Base-by-base conservation (phyloP, 2,797 vertebrate genomes). In the Galago senegalensis region DNA sequence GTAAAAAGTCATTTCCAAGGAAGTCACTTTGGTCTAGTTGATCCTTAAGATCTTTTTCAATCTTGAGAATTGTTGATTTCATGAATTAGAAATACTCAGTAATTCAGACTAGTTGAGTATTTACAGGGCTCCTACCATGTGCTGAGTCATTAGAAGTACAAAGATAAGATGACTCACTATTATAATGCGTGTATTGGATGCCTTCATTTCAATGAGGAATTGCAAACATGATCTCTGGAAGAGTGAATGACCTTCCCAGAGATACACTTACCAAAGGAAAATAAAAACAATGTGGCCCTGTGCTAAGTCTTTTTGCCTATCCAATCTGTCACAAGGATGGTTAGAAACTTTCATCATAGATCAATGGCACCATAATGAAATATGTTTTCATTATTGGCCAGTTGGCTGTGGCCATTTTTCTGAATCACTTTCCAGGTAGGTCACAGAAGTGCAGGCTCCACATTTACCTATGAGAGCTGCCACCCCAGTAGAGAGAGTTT, bases 41-140 rank as follows among this genome's bases (percentile, higher is more conserved):
- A 70, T 61, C 70, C 85, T 69, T 4, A 81, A 89, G 53, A 82
- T 82, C 17, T 69, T 81, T 96, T 75, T 79, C 70, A 83, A 95
- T 58, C 29, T 76, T 95, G 86, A 89, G 37, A 58, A 89, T 29
- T 91, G 34, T 56, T 65, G 40, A 63, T 69, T 67, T 73, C 53
- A 65, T 80, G 46, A 89, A 56, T 80, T 83, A 13, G 43, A 87
- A 88, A 82, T 87, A 85, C 7, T 40, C 81, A 29, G 25, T 5
- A 25, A 72, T 76, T 70, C 40, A 93, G 80, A 89, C 61, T 9
- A 79, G 40, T 43, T 95, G 37, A 16, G 40, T 23, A 31, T 69
- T 80, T 63, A 65, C 21, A 23, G 14, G 83, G 49, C 40, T 72
- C 23, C 73, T 49, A 43, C 43, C 17, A 61, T 10, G 17, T 87